Evolutionary conservation across 2,888 invertebrate species (phyloP), one percentile per base, ranked within the genome.

Genomic region (Piscicola geometra): DNA sequence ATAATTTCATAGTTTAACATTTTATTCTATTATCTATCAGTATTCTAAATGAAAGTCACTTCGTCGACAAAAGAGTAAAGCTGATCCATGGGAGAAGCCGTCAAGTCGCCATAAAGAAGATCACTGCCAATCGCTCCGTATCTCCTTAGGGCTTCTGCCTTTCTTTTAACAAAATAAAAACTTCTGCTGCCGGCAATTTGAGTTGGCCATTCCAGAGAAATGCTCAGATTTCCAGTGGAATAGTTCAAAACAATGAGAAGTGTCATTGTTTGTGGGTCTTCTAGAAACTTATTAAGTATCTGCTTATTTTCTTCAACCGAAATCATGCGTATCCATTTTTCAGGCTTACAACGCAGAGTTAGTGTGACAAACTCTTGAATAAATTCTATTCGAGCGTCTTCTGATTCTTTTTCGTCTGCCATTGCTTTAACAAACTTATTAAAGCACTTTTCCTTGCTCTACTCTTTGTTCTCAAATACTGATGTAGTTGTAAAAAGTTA

Each of bases 11-110:
- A n/a, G n/a, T n/a, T n/a, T n/a, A n/a, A n/a, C n/a, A n/a, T n/a
- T n/a, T n/a, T n/a, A n/a, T n/a, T n/a, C n/a, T n/a, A n/a, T n/a
- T n/a, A n/a, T n/a, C n/a, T n/a, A n/a, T n/a, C n/a, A n/a, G n/a
- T n/a, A n/a, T n/a, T n/a, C n/a, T n/a, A n/a, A n/a, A n/a, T n/a
- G n/a, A n/a, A n/a, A n/a, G n/a, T 56, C 84, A 89, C 92, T 87
- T 95, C 94, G 83, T 96, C 95, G 15, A 96, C 93, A 81, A 94
- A 87, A 0, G 93, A 90, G 12, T 94, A 94, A 77, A 96, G 86
- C 84, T 95, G 93, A 83, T 96, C 96, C 78, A 96, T 91, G 28
- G 95, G 90, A 81, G 92, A 90, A 75, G 92, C 91, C 1, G 94
- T 92, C 81, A 96, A 86, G 85, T 97, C 96, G 41, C 96, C 93